Conservation (phyloP, 2,113 vertebrate genomes). For the Pseudonaja textilis region DNA sequence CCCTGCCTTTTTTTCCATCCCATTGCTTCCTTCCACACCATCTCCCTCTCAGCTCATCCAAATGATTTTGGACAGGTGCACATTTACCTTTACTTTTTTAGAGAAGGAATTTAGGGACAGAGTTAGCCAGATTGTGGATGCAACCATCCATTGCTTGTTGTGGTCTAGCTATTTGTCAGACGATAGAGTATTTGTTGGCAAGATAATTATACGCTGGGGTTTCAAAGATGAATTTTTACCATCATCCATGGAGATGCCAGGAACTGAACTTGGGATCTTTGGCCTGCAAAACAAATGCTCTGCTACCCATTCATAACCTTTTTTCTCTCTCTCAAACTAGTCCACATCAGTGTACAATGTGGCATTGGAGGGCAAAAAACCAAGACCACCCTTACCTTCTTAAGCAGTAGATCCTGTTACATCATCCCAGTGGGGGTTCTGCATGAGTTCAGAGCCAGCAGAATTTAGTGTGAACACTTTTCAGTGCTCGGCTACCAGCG, state of each 20-base stretch:
- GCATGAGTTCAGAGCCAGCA: slow-evolving; percentile 23
- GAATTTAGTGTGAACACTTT: neutral
- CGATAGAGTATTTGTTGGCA: neutral
- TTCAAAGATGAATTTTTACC: neutral
- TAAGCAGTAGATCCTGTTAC: slow-evolving; percentile 12
- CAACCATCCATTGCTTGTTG: neutral
- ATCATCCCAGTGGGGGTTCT: slow-evolving; percentile 12
- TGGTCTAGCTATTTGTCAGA: neutral
- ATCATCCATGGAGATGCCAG: neutral
- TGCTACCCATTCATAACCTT: neutral
- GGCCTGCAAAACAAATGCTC: neutral
- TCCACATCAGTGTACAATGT: neutral
- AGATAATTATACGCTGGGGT: neutral
- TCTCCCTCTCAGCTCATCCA: neutral
- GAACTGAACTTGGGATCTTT: neutral
- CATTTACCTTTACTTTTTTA: neutral
- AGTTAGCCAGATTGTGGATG: neutral
- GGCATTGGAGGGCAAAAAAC: neutral
- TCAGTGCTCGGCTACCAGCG: slow-evolving; percentile 33
- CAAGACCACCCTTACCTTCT: neutral
- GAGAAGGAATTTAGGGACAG: neutral
- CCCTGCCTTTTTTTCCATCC: neutral
- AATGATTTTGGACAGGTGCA: neutral
- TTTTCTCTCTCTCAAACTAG: neutral
- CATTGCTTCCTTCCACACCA: neutral